Base-by-base conservation (phyloP, 2,888 invertebrate species). In the Lasioglossum figueresi region DNA sequence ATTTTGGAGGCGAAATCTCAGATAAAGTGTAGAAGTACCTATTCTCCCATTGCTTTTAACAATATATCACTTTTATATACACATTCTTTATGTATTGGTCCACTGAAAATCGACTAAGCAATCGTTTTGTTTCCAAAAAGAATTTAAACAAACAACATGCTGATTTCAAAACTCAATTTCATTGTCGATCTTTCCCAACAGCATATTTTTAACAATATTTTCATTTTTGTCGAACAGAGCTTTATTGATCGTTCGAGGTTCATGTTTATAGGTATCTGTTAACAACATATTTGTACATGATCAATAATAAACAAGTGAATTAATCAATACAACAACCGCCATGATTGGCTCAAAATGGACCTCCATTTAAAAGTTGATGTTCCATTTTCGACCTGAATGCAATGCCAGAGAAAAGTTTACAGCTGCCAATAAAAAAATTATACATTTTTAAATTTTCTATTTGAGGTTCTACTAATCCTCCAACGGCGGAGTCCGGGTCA, bases 61-160 rank as follows among this genome's bases (percentile, higher is more conserved):
- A 37, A 56, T 79, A 56, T 75, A 27, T 56, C 63, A 79, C 43
- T 63, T 72, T 72, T 73, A 56, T 74, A 68, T 34, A 56, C 34
- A 66, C 70, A 56, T 34, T 31, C 66, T 66, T 34, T 66, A 66
- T 66, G 66, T 56, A 77, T 84, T 84, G 84, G 84, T 84, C 84
- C 83, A 83, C 79, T 76, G n/a, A 56, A 76, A 79, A 43, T 83
- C 34, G 59, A 76, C 40, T 76, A 66, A 73, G 56, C 31, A 63
- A 23, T 19, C 43, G 31, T 27, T 78, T 72, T 71, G 23, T 66
- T 59, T 59, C 40, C 37, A 37, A n/a, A 19, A 45, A 4, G 43
- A 84, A 76, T 40, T 16, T 10, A 63, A 56, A n/a, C 19, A 14
- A 40, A 72, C 8, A 27, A 72, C 19, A n/a, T n/a, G 34, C 48